Percentiles rank a stretch among this genome's conserved stretches.
phyloP scores from a whole-genome alignment of 2,888 invertebrate species.

The Notodonta dromedarius region DNA sequence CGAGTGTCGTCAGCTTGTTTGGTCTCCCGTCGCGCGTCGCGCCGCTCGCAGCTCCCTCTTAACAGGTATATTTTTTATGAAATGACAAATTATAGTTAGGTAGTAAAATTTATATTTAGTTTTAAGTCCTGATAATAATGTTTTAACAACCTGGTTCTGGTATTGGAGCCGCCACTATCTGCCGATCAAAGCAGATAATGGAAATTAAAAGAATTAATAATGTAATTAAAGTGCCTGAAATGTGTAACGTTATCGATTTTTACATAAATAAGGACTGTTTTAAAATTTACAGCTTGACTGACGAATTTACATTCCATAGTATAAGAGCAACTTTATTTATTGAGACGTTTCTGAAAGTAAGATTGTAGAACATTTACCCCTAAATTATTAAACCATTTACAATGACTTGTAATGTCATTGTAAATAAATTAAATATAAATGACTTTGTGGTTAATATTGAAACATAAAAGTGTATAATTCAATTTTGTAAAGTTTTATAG shows the following conservation, averaged over 20 bases:
- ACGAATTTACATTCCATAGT: slow-evolving; percentile 10
- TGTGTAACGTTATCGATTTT: neutral
- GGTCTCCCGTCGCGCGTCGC: slow-evolving; percentile 19
- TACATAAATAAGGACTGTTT: neutral
- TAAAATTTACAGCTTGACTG: neutral
- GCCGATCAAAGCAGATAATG: neutral
- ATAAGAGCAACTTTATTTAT: slow-evolving; percentile 1
- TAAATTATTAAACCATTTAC: too few species aligned
- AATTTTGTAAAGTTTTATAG: too few species aligned
- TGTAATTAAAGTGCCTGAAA: slow-evolving; percentile 7
- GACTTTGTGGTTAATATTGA: too few species aligned
- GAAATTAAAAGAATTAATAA: neutral
- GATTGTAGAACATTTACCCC: too few species aligned
- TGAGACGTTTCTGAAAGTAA: neutral
- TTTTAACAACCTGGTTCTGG: neutral
- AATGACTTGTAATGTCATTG: too few species aligned
- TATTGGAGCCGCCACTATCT: slow-evolving; percentile 3
- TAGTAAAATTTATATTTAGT: slow-evolving; percentile 28
- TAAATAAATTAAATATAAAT: too few species aligned
- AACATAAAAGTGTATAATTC: too few species aligned
- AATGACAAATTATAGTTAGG: slow-evolving; percentile 40
- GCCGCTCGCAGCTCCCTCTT: slow-evolving; percentile 13
- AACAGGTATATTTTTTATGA: slow-evolving; percentile 35
- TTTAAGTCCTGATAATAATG: slow-evolving; percentile 31
- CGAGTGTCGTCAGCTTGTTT: slow-evolving; percentile 6